phyloP scores from a whole-genome alignment of 2,113 vertebrate genomes.

The Antechinus flavipes region DNA sequence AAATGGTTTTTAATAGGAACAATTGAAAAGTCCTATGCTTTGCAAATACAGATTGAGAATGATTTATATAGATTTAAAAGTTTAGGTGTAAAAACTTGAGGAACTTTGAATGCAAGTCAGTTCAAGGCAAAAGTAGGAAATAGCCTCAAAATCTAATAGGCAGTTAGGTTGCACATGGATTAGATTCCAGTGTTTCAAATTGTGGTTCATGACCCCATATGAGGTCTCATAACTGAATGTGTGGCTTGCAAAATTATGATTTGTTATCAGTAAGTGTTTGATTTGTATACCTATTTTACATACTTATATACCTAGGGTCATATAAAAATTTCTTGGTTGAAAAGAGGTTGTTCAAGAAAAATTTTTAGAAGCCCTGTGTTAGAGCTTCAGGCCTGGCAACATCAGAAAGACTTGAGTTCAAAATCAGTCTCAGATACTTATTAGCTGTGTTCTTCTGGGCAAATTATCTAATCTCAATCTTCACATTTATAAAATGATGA shows the following conservation, averaged over 20 bases:
- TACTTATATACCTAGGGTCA: too few relatives aligned
- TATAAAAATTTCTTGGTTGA: too few relatives aligned
- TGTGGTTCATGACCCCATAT: too few relatives aligned
- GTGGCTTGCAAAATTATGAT: too few relatives aligned
- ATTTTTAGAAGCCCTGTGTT: background rate
- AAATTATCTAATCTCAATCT: background rate
- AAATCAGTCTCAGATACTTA: background rate
- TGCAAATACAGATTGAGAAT: background rate
- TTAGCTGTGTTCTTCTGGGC: background rate
- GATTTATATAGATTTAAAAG: background rate
- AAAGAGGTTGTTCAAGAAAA: too few relatives aligned
- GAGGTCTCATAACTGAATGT: too few relatives aligned
- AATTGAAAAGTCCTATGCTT: background rate
- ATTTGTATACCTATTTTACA: too few relatives aligned
- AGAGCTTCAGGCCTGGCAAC: background rate
- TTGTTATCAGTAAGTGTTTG: too few relatives aligned
- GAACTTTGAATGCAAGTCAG: background rate
- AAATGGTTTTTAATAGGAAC: background rate
- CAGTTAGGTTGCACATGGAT: background rate
- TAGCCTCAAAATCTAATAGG: background rate
- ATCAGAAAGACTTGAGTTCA: background rate
- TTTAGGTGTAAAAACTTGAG: background rate
- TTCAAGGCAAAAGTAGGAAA: background rate
- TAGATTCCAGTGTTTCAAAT: too few relatives aligned
- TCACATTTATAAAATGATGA: background rate